These are phyloP conservation scores for Atlantisia rogersi DNA, from an alignment of 2,113 vertebrate species.

Conservation along the genomic window DNA sequence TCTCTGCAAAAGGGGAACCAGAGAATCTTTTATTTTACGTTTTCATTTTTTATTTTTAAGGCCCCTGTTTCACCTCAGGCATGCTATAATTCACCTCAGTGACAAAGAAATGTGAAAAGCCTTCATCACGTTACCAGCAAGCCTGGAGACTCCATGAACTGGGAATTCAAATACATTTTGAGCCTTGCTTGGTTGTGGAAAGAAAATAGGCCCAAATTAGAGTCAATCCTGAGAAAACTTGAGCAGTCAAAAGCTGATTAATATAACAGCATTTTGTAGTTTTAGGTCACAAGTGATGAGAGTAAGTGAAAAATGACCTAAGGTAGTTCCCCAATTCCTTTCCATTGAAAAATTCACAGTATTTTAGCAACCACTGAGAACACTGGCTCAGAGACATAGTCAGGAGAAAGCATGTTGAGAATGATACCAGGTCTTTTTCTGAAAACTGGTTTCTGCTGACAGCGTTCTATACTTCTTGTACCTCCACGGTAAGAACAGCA, in stretches of 20 bases:
- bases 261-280: neutral
- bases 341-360: neutral
- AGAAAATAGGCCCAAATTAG: neutral
- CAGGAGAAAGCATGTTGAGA: neutral
- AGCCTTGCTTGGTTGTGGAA: neutral
- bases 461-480: neutral
- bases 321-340: neutral
- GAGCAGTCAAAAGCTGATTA: neutral
- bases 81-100: neutral
- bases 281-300: neutral
- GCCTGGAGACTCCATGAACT: neutral
- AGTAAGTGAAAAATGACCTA: neutral
- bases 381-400: neutral
- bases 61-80: neutral
- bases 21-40: slow-evolving; percentile 13
- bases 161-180: neutral
- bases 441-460: neutral
- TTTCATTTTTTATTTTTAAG: slow-evolving; percentile 45
- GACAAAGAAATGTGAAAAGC: slow-evolving; percentile 15
- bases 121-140: neutral
- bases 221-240: neutral
- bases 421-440: neutral
- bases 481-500: neutral
- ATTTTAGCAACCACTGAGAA: neutral
- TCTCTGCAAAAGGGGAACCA: neutral